phyloP scores from a whole-genome alignment of 2,113 vertebrate species.

The Leptobrachium leishanense region DNA sequence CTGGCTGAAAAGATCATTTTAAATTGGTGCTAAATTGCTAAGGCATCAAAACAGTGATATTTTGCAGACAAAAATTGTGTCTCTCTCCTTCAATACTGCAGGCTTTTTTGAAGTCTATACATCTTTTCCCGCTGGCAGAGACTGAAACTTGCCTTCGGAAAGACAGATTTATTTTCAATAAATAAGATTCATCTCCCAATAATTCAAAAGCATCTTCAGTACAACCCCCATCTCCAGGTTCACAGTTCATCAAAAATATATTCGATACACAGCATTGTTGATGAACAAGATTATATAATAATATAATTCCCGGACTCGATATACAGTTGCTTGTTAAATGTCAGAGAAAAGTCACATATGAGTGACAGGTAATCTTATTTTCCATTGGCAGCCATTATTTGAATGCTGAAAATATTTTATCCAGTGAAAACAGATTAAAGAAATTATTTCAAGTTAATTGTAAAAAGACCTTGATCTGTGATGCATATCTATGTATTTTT shows the following conservation, averaged over 20 bases:
- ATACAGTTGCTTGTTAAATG: slow-evolving; percentile 26
- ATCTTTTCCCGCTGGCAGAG: not conserved
- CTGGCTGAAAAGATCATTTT: slow-evolving; percentile 53
- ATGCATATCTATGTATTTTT: slow-evolving; percentile 10
- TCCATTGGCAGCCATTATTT: not conserved
- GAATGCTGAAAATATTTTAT: slow-evolving; percentile 3
- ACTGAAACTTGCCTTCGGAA: slow-evolving; percentile 1
- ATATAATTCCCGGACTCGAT: slow-evolving; percentile 28
- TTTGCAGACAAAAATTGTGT: not conserved
- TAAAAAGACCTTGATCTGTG: slow-evolving; percentile 3
- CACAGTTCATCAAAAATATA: slow-evolving; percentile 22
- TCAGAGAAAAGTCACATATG: slow-evolving; percentile 37
- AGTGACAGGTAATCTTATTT: slow-evolving; percentile 31
- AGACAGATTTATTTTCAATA: slow-evolving; percentile 17
- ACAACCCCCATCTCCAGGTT: slow-evolving; percentile 26
- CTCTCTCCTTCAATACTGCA: not conserved
- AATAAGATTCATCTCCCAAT: slow-evolving; percentile 22
- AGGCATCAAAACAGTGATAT: not conserved
- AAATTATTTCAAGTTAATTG: slow-evolving; percentile 14
- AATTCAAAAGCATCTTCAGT: slow-evolving; percentile 10
- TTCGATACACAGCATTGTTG: slow-evolving; percentile 20
- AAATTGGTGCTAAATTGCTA: slow-evolving; percentile 29
- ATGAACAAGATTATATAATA: slow-evolving; percentile 30
- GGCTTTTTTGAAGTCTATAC: not conserved
- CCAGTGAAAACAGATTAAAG: slow-evolving; percentile 9